phyloP scores from a whole-genome alignment of 2,888 invertebrate genomes.

The Luperina nickerlii region DNA sequence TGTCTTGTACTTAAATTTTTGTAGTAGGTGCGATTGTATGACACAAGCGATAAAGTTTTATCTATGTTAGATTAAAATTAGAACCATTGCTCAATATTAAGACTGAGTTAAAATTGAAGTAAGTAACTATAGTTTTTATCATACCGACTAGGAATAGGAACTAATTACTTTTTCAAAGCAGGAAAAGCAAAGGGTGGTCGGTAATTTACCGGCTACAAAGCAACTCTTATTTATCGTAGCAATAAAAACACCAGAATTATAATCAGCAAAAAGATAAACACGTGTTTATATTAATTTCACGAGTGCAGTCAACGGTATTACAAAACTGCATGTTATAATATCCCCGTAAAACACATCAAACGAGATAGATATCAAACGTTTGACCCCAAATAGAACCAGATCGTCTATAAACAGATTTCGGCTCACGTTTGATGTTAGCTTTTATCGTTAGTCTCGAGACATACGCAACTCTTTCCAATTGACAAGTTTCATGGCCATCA shows the following conservation, averaged over 20 bases:
- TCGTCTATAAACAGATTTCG: constrained; percentile 76
- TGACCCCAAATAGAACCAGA: constrained; percentile 85
- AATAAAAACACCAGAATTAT: constrained; percentile 35
- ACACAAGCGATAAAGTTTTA: constrained; percentile 55
- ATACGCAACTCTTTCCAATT: constrained; percentile 75
- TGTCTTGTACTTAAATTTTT: constrained; percentile 55
- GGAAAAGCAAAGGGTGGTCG: constrained; percentile 14
- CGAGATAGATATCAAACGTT: constrained; percentile 80
- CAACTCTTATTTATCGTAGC: constrained; percentile 36
- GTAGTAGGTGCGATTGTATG: constrained; percentile 32
- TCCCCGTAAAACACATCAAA: constrained; percentile 84
- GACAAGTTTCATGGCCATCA: constrained; percentile 74
- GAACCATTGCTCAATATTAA: constrained; percentile 42
- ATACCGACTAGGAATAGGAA: background rate
- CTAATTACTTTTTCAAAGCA: constrained; percentile 21
- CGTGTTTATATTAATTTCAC: constrained; percentile 48
- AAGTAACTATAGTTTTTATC: background rate
- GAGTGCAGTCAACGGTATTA: constrained; percentile 44
- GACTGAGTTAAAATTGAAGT: constrained; percentile 17
- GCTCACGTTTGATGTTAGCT: constrained; percentile 81
- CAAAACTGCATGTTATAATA: constrained; percentile 67
- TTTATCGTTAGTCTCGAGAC: constrained; percentile 73
- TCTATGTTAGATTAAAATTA: constrained; percentile 56
- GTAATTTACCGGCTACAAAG: constrained; percentile 13
- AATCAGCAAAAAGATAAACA: constrained; percentile 47